Base-by-base conservation (phyloP, 2,113 vertebrate species). In the Gadus chalcogrammus region DNA sequence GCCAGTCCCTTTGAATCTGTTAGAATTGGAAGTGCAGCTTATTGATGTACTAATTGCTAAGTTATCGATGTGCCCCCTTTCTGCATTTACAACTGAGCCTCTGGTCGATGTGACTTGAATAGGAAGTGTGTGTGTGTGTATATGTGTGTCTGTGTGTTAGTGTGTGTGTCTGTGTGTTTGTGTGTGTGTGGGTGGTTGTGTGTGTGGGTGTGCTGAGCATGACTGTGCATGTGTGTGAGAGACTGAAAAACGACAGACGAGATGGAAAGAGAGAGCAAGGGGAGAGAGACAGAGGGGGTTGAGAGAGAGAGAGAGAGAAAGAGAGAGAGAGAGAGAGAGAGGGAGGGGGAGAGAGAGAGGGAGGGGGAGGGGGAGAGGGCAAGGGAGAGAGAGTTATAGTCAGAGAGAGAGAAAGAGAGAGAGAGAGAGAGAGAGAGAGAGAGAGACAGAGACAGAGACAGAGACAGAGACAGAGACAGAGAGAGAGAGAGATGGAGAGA, bases 31-130 rank as follows among this genome's bases (percentile, higher is more conserved):
- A 88, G 84, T 86, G 86, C 82, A 70, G 78, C 72, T 71, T 89
- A 92, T 91, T 84, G 90, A 92, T 80, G 80, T 59, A 87, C 87
- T 92, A 92, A 92, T 89, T 90, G 90, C 86, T 83, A 74, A 0
- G 69, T 73, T 89, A 92, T 92, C 69, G 87, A 92, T 78, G 85
- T 86, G 86, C 77, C 69, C 84, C 82, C 77, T 85, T 88, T 90
- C 87, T 87, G 80, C 84, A 84, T 88, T 88, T 90, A 74, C 88
- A 79, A 48, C 73, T 67, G 71, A 73, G 83, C 78, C 52, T 84
- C 64, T 59, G 71, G 83, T 88, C 88, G 79, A 83, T 88, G 79
- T 80, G 72, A 69, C 75, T 59, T 79, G 65, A 88, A 84, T 61
- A 27, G 82, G 56, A 77, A 83, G 69, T 62, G 68, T 38, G 64